Conservation (phyloP, 2,797 vertebrate genomes). For the Vultur gryphus region DNA sequence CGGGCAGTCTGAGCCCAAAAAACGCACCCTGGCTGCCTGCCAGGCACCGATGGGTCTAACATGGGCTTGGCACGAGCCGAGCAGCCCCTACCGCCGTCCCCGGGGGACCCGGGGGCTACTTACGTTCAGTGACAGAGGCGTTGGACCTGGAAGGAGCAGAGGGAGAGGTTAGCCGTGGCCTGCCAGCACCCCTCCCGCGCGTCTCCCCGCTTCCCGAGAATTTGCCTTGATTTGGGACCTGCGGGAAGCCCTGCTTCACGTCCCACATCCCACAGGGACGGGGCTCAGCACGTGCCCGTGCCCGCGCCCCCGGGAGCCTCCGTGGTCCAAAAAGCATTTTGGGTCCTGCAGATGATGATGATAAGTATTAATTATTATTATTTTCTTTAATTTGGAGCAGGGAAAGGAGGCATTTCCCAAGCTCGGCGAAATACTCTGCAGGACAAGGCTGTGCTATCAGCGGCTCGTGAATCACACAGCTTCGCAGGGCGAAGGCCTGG, state of each 20-base stretch:
- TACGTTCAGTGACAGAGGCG: conserved; percentile 75
- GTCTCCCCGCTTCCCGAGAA: background rate
- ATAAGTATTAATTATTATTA: no score
- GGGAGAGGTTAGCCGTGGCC: background rate
- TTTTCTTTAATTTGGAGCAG: background rate
- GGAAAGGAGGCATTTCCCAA: background rate
- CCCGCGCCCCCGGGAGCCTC: background rate
- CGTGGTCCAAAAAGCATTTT: background rate
- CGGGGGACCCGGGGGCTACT: background rate
- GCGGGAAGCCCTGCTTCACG: background rate
- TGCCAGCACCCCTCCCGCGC: fast-evolving
- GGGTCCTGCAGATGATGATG: background rate
- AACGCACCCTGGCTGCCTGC: fast-evolving
- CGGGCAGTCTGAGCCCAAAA: background rate
- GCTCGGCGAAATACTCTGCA: fast-evolving
- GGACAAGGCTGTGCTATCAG: background rate
- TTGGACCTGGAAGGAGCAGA: conserved; percentile 75
- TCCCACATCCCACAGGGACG: fast-evolving
- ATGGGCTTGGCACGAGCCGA: background rate
- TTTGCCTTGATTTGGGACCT: background rate
- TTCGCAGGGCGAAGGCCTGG: background rate
- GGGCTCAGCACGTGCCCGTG: background rate
- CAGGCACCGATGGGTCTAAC: fast-evolving
- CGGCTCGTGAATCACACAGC: background rate
- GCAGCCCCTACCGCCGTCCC: background rate